Base-by-base conservation (phyloP, 1,140 invertebrate genomes). In the Papilio aristodemus region DNA sequence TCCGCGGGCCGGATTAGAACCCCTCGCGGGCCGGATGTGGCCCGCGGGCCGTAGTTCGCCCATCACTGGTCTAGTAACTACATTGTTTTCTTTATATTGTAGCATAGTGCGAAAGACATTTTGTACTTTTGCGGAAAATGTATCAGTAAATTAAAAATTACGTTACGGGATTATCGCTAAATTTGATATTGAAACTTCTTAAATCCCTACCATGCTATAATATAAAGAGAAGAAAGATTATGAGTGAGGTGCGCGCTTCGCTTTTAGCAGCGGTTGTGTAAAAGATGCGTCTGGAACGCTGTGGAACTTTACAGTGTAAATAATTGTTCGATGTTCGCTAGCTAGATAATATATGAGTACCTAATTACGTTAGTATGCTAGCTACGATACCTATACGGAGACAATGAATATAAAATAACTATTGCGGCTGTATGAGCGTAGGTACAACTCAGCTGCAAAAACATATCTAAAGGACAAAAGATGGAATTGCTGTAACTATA, bases 311-410 rank as follows among this genome's bases (percentile, higher is more conserved):
- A 66, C 3, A 22, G n/a, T 66, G 41, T 50, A 50, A 66, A 66
- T 64, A 64, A 41, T 22, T 66, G 41, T 46, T 50, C 63, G 8
- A 66, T 66, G 63, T 66, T 66, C 41, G 63, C 63, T 66, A 66
- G 63, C n/a, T 46, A 66, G 41, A 17, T 66, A 46, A 63, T 19
- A n/a, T 63, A 41, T 43, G 11, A 14, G 19, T 62, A 39, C 22
- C 19, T 22, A 54, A 54, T 54, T 13, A 9, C 19, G 10, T 39
- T 11, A 36, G n/a, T 46, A 13, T 32, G 63, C 25, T 59, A 59
- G 57, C 57, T 32, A 25, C 25, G 27, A 59, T n/a, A 32, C 0
- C 32, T 13, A 64, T 64, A 46, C 6, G 14, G 39, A 62, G 32
- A 43, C 37, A 38, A 14, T 25, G 13, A 62, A 62, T 14, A 39